Conservation (phyloP, 2,797 vertebrate genomes). For the Lophotriccus pileatus region DNA sequence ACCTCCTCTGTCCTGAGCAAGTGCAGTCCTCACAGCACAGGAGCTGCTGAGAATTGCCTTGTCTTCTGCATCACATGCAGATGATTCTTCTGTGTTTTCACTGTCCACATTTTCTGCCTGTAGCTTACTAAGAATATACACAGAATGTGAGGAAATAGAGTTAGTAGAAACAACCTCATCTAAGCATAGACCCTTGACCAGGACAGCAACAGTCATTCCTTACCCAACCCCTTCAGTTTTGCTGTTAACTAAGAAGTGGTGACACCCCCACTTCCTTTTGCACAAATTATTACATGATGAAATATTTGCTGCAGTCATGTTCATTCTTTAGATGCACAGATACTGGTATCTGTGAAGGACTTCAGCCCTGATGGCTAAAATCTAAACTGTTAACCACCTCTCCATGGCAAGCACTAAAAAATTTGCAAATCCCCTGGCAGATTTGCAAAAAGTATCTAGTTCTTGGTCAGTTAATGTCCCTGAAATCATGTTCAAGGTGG, state of each 20-base stretch:
- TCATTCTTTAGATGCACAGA: neutral
- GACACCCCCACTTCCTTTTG: neutral
- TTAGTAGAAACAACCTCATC: neutral
- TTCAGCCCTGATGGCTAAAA: neutral
- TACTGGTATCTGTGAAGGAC: neutral
- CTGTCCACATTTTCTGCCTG: rapidly evolving
- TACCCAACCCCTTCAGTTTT: neutral
- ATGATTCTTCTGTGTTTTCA: neutral
- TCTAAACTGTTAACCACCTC: neutral
- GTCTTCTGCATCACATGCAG: neutral
- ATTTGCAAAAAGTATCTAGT: neutral
- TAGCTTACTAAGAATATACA: neutral
- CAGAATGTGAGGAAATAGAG: neutral
- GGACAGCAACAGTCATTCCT: neutral
- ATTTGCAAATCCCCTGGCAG: neutral
- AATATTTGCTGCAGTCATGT: neutral
- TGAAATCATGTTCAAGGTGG: neutral
- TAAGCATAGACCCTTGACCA: neutral
- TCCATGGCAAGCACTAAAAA: neutral
- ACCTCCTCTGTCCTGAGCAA: neutral
- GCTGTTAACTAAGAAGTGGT: neutral
- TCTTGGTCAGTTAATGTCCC: neutral
- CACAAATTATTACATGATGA: neutral
- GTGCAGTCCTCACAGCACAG: neutral
- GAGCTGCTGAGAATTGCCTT: neutral